Evolutionary conservation across 2,113 vertebrate species (phyloP).

Genomic region (Pedionomus torquatus): DNA sequence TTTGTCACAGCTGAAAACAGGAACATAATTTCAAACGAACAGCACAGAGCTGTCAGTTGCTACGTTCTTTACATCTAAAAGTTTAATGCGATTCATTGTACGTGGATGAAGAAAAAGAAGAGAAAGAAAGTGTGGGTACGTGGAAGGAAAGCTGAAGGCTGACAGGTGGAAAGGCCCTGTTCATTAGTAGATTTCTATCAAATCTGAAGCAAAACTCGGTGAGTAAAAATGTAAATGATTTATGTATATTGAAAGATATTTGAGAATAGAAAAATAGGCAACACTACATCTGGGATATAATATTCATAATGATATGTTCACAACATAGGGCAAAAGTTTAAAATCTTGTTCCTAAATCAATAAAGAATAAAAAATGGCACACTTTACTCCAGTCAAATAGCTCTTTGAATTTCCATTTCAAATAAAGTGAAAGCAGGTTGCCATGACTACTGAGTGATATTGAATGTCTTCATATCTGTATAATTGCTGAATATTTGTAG

Average conservation of each 20-base stretch:
- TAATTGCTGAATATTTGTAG: slow-evolving; percentile 66
- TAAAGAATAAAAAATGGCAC: neutral
- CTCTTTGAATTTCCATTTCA: slow-evolving; percentile 49
- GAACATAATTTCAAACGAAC: neutral
- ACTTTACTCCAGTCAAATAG: neutral
- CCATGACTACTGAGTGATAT: slow-evolving; percentile 57
- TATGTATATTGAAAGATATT: neutral
- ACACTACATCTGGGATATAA: neutral
- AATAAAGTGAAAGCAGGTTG: slow-evolving; percentile 39
- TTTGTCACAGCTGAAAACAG: neutral
- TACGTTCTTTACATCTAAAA: neutral
- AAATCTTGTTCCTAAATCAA: slow-evolving; percentile 22
- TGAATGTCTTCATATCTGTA: slow-evolving; percentile 17
- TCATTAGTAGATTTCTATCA: neutral
- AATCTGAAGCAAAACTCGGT: neutral
- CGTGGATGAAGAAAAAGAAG: neutral
- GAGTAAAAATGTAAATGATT: neutral
- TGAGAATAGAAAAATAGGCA: neutral
- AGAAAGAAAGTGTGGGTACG: neutral
- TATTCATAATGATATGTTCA: neutral
- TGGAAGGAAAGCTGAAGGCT: neutral
- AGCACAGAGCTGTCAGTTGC: neutral
- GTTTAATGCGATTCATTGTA: neutral
- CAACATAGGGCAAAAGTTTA: neutral
- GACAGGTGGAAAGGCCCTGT: neutral